Evolutionary conservation across 2,797 vertebrate genomes (phyloP).

Genomic region (Eulemur albifrons): DNA sequence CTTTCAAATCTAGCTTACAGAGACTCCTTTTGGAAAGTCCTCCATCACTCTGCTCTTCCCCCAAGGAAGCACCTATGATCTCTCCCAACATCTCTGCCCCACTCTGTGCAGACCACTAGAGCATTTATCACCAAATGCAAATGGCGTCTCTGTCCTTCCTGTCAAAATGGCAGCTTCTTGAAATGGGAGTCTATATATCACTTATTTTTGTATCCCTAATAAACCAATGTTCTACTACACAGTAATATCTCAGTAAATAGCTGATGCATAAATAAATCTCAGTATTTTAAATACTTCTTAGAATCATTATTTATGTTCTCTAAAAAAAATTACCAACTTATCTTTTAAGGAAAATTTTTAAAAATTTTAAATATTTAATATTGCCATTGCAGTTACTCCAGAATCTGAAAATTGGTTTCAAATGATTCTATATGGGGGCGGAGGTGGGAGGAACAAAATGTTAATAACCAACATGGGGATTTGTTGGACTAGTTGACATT

Average conservation of each 20-base stretch:
- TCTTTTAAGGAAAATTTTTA: not conserved
- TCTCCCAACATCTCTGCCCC: not conserved
- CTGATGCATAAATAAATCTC: not conserved
- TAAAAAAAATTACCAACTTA: not conserved
- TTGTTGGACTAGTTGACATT: not conserved
- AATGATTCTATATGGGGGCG: not conserved
- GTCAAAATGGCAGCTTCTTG: not conserved
- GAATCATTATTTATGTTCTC: not conserved
- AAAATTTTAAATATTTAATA: not conserved
- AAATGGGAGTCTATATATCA: not conserved
- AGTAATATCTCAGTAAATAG: not conserved
- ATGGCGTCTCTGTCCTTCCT: not conserved
- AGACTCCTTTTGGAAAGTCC: not conserved
- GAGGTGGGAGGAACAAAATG: not conserved
- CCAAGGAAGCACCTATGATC: not conserved
- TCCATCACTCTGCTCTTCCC: not conserved
- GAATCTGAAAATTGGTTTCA: not conserved
- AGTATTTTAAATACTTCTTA: not conserved
- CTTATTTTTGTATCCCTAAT: not conserved
- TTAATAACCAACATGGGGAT: not conserved
- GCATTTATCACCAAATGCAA: not conserved
- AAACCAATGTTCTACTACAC: not conserved
- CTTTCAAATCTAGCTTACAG: not conserved
- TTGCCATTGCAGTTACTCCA: not conserved
- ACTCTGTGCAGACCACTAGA: not conserved